A percentile compares a stretch with the other conserved stretches of the same genome.
Evolutionary conservation across 1,140 invertebrate genomes (phyloP).

Genomic region (Trachymyrmex cornetzi): DNA sequence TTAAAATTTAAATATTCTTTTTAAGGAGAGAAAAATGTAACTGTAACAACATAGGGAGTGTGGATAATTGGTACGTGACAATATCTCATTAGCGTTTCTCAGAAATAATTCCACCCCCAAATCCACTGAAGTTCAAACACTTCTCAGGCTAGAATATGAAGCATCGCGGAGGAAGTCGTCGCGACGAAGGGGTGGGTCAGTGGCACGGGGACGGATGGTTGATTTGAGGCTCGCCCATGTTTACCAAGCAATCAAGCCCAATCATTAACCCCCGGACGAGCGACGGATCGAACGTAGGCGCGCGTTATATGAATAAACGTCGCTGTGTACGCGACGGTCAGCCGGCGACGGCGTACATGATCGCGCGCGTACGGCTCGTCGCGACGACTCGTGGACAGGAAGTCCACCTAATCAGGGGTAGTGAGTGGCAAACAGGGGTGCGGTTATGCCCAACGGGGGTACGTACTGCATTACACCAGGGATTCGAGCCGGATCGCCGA

Average conservation of each 20-base stretch:
- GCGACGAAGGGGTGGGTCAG: conserved; percentile 61
- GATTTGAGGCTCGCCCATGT: conserved; percentile 84
- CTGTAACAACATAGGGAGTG: neutral
- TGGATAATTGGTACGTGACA: neutral
- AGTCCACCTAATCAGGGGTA: conserved; percentile 87
- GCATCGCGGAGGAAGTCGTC: conserved; percentile 65
- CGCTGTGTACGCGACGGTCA: conserved; percentile 59
- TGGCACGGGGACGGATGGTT: conserved; percentile 59
- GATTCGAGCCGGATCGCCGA: conserved; percentile 76
- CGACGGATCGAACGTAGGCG: conserved; percentile 73
- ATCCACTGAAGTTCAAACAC: conserved; percentile 47
- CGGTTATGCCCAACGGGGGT: conserved; percentile 80
- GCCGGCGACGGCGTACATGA: conserved; percentile 19
- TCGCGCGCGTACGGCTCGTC: conserved; percentile 60
- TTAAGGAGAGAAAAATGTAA: neutral
- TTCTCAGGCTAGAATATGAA: conserved; percentile 24
- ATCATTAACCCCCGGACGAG: conserved; percentile 84
- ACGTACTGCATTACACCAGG: conserved; percentile 72
- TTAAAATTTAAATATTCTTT: neutral
- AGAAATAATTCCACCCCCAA: conserved; percentile 1
- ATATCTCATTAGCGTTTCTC: conserved; percentile 37
- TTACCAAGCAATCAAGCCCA: conserved; percentile 86
- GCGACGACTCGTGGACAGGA: conserved; percentile 84
- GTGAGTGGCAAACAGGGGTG: conserved; percentile 87
- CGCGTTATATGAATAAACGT: conserved; percentile 77